A percentile compares a stretch with the other conserved stretches of the same genome.
Conservation (phyloP, 92 coral and sea anemone species). For the Zoanthus solanderi region DNA sequence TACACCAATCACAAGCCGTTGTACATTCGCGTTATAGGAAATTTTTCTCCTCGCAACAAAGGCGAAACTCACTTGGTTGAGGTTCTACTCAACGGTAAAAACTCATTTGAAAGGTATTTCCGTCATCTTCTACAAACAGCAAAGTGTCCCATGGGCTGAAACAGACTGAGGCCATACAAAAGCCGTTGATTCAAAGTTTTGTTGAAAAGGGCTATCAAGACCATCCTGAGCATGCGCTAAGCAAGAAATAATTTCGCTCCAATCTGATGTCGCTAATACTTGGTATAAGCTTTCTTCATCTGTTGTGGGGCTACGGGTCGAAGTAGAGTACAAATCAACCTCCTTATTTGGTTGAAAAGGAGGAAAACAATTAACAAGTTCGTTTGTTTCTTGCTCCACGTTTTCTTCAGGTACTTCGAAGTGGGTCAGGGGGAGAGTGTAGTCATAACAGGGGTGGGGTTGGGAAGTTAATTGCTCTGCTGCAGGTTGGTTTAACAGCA, state of each 20-base stretch:
- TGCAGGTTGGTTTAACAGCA: neutral
- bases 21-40: no score
- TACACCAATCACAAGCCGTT: no score
- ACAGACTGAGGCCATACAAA: neutral
- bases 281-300: neutral
- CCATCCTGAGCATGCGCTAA: neutral
- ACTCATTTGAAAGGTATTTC: no score
- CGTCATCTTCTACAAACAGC: neutral
- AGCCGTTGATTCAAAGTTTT: neutral
- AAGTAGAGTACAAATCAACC: neutral
- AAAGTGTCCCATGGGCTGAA: neutral
- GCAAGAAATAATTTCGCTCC: neutral
- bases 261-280: neutral
- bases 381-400: neutral
- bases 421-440: constrained; percentile 11
- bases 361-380: neutral
- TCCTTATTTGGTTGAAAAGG: neutral
- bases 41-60: no score
- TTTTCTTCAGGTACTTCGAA: neutral
- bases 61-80: no score
- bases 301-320: neutral
- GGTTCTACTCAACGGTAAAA: no score
- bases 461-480: neutral
- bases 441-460: neutral
- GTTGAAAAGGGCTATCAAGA: neutral